Conservation (phyloP, 2,888 invertebrate genomes). For the Leptinotarsa peninsularis region DNA sequence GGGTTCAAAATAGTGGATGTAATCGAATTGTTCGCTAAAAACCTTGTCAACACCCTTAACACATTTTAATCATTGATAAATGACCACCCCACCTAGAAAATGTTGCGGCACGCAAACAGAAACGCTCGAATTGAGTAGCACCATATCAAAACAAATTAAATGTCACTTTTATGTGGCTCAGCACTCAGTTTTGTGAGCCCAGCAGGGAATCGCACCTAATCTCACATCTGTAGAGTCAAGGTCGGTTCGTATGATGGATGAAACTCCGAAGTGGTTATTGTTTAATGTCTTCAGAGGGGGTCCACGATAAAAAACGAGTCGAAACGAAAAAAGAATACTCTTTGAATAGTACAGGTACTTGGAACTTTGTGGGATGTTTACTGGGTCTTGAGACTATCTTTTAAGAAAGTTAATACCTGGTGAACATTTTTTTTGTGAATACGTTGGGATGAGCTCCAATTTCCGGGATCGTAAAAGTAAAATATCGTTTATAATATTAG, state of each 20-base stretch:
- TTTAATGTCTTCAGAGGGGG: conserved; percentile 65
- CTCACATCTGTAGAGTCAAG: conserved; percentile 59
- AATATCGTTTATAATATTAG: no score
- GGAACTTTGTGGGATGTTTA: neutral
- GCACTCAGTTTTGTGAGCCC: conserved; percentile 55
- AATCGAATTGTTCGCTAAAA: neutral
- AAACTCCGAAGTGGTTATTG: conserved; percentile 66
- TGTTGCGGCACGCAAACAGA: conserved; percentile 8
- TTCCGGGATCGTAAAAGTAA: no score
- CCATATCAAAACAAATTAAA: conserved; percentile 63
- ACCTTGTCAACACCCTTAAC: no score
- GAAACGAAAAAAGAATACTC: conserved; percentile 52
- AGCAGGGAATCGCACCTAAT: conserved; percentile 63
- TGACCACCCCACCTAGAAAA: neutral
- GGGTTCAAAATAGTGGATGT: no score
- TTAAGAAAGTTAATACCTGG: no score
- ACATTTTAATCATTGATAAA: no score
- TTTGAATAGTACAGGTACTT: conserved; percentile 21
- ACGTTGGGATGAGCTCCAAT: no score
- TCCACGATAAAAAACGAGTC: conserved; percentile 55
- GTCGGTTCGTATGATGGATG: conserved; percentile 62
- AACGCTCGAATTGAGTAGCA: conserved; percentile 42
- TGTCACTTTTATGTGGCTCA: conserved; percentile 61
- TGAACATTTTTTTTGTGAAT: no score
- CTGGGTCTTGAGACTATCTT: no score